Evolutionary conservation across 1,140 invertebrate species (phyloP).

Genomic region (Cecropterus lyciades): DNA sequence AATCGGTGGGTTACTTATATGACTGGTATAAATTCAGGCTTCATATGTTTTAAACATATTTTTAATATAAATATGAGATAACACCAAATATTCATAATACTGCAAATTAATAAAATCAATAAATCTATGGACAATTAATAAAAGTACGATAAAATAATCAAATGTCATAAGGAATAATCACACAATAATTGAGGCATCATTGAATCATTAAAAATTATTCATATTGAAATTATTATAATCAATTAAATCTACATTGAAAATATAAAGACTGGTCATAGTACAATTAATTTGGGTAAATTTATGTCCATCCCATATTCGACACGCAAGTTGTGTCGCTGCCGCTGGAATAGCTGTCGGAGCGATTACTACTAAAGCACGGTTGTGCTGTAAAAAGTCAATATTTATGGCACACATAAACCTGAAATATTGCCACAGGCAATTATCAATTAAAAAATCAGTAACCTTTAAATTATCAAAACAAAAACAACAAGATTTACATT

Average conservation of each 20-base stretch:
- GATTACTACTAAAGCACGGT: neutral
- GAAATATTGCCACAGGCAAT: constrained; percentile 6
- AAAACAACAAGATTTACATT: too few relatives aligned
- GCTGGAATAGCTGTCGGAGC: neutral
- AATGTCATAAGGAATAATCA: constrained; percentile 14
- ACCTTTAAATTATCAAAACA: too few relatives aligned
- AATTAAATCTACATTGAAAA: neutral
- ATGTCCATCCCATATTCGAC: too few relatives aligned
- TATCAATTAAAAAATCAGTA: neutral
- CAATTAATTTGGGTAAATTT: too few relatives aligned
- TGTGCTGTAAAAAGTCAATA: neutral
- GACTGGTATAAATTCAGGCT: too few relatives aligned
- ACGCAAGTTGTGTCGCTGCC: too few relatives aligned
- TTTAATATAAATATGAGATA: neutral
- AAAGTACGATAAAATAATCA: constrained; percentile 30
- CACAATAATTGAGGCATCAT: constrained; percentile 15
- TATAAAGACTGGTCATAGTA: too few relatives aligned
- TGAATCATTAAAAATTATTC: constrained; percentile 23
- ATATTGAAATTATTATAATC: too few relatives aligned
- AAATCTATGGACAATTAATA: constrained; percentile 29
- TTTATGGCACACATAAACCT: constrained; percentile 19
- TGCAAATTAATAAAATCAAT: constrained; percentile 8
- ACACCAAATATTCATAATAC: constrained; percentile 14
- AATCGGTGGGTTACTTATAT: neutral
- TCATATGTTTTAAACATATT: too few relatives aligned